Evolutionary conservation across 2,888 invertebrate species (phyloP), one percentile per base, ranked within the genome.

Genomic region (Melanargia galathea): DNA sequence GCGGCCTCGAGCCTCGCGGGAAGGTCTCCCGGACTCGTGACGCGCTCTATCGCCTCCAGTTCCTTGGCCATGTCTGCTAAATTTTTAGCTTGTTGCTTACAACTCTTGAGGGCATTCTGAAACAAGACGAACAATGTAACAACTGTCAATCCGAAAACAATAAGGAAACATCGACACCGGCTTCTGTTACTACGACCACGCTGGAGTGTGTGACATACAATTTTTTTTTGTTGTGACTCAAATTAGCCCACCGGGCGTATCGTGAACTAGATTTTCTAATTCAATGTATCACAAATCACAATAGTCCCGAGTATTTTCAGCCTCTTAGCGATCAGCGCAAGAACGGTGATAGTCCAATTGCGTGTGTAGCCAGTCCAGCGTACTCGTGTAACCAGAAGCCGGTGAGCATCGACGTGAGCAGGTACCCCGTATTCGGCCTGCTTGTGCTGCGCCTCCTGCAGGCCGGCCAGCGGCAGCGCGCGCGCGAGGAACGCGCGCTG

Each of bases 11-110:
- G 93, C 82, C 97, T 96, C 63, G 95, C 95, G 64, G 96, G 96
- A 71, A 98, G 92, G 81, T 97, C 96, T 59, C 96, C 97, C 45
- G 96, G 95, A 81, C 94, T 96, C 35, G 97, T 97, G 3, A 96
- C 94, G 76, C 95, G 95, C 72, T 95, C 94, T 70, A 98, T 97
- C 64, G 94, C 93, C 77, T 97, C 97, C 79, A 98, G 92, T 86
- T 97, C 97, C 82, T 96, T 97, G 57, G 95, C 95, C 97, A 98
- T 98, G 82, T 98, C 97, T 75, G 96, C 95, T 79, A 97, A 91
- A 83, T 97, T 96, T 86, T 97, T 97, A 71, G 95, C 94, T 80
- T 96, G 96, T 77, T 95, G 94, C 87, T 97, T 97, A 89, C 97
- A 96, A 87, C 96, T 96, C 90, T 97, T 97, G 71, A 96, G 95